Percentiles rank a stretch among this genome's conserved stretches.
These are phyloP conservation scores for Amphiduros pacificus DNA, from an alignment of 2,888 invertebrate species.

Conservation along the genomic window DNA sequence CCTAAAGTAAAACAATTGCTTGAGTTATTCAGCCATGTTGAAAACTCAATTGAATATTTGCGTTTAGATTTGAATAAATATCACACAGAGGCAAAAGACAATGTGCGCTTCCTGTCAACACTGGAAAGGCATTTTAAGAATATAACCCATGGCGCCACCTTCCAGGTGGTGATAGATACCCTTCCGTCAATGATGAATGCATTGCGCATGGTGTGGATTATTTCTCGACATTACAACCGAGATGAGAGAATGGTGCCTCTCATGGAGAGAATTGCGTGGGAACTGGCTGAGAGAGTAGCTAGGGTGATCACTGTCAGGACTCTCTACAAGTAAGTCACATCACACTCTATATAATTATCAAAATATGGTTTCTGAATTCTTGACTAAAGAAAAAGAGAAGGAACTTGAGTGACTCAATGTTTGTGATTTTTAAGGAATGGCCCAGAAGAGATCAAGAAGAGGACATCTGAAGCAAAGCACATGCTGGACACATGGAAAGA, in stretches of 20 bases:
- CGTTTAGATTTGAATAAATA: slow-evolving; percentile 69
- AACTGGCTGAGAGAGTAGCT: slow-evolving; percentile 77
- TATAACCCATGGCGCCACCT: slow-evolving; percentile 71
- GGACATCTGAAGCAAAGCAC: slow-evolving; percentile 67
- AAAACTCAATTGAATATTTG: slow-evolving; percentile 67
- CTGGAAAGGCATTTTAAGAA: slow-evolving; percentile 76
- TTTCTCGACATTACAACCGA: slow-evolving; percentile 80
- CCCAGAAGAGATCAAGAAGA: slow-evolving; percentile 59
- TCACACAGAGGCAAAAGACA: slow-evolving; percentile 76
- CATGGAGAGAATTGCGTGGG: slow-evolving; percentile 80
- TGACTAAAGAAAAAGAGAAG: background rate
- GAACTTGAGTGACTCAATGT: background rate
- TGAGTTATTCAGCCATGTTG: slow-evolving; percentile 63
- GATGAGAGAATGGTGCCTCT: slow-evolving; percentile 86
- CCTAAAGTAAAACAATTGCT: slow-evolving; percentile 70
- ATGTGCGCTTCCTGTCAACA: slow-evolving; percentile 75
- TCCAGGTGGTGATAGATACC: slow-evolving; percentile 72
- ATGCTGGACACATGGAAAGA: slow-evolving; percentile 76
- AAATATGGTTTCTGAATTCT: background rate
- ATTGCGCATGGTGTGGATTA: slow-evolving; percentile 86
- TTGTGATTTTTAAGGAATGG: slow-evolving; percentile 23
- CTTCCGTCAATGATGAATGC: slow-evolving; percentile 82
- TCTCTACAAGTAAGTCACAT: slow-evolving; percentile 72
- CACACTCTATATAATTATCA: background rate
- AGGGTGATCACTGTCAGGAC: slow-evolving; percentile 71